phyloP scores from a whole-genome alignment of 2,888 invertebrate species.

The Drosophila neoperkinsi region DNA sequence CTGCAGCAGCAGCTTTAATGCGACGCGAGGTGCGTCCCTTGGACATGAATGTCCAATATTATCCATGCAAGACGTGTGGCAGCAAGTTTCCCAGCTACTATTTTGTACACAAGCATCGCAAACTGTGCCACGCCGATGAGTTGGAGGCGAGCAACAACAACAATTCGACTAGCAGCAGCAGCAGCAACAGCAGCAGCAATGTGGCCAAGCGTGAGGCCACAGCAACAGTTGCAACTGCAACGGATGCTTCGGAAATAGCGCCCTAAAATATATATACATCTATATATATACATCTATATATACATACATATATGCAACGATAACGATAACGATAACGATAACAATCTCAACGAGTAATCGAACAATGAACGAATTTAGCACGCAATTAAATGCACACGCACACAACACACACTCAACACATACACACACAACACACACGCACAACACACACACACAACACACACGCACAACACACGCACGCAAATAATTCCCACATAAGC shows the following conservation, averaged over 20 bases:
- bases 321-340: constrained; percentile 13
- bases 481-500: constrained; percentile 13
- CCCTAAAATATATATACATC: constrained; percentile 10
- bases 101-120: constrained; percentile 96
- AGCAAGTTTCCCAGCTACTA: constrained; percentile 97
- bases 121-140: constrained; percentile 90
- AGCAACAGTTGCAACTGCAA: constrained; percentile 15
- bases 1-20: constrained; percentile 69
- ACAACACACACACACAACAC: constrained; percentile 15
- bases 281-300: background rate
- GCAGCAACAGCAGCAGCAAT: constrained; percentile 26
- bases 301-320: constrained; percentile 12
- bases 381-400: constrained; percentile 34
- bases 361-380: constrained; percentile 65
- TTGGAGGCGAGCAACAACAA: constrained; percentile 59
- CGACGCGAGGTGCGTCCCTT: constrained; percentile 88
- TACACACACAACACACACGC: constrained; percentile 23
- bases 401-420: constrained; percentile 15
- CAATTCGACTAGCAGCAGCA: constrained; percentile 21
- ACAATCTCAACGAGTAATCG: constrained; percentile 8
- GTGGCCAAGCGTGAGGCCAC: constrained; percentile 21
- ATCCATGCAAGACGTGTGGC: constrained; percentile 96
- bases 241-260: constrained; percentile 16
- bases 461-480: constrained; percentile 12
- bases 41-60: constrained; percentile 94